These are phyloP conservation scores for Craseonycteris thonglongyai DNA, from an alignment of 2,113 vertebrate species.

Conservation along the genomic window DNA sequence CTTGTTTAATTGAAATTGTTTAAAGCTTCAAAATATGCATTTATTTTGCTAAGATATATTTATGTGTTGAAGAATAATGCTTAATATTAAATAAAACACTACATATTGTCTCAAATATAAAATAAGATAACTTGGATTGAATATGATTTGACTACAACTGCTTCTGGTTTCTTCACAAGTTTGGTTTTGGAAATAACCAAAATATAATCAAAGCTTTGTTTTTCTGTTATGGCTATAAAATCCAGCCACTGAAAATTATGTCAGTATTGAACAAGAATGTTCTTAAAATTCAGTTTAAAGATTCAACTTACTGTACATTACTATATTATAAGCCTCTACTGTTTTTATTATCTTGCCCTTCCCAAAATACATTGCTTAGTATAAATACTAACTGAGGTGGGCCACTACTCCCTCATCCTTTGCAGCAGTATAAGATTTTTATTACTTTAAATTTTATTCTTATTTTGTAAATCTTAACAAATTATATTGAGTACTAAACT, in stretches of 20 bases:
- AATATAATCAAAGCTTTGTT: not conserved
- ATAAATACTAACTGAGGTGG: not conserved
- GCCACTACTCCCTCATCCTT: not conserved
- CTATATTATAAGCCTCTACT: not conserved
- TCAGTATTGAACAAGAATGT: not conserved
- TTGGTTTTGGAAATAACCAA: not conserved
- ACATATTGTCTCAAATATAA: not conserved
- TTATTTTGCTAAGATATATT: not conserved
- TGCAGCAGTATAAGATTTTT: not conserved
- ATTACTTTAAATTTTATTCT: not conserved
- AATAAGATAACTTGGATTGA: not conserved
- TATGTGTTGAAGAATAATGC: not conserved
- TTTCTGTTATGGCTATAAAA: not conserved
- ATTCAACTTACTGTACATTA: not conserved
- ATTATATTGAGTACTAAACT: not conserved
- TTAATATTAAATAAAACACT: conserved; percentile 18
- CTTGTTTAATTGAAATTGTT: not conserved
- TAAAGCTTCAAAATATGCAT: not conserved
- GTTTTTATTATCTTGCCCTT: not conserved
- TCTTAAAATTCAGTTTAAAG: not conserved
- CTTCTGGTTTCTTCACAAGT: not conserved
- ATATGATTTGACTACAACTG: not conserved
- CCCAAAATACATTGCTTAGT: not conserved
- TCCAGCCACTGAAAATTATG: not conserved
- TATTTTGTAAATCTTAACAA: not conserved